phyloP scores from a whole-genome alignment of 2,888 invertebrate genomes.

The Clitarchus hookeri region DNA sequence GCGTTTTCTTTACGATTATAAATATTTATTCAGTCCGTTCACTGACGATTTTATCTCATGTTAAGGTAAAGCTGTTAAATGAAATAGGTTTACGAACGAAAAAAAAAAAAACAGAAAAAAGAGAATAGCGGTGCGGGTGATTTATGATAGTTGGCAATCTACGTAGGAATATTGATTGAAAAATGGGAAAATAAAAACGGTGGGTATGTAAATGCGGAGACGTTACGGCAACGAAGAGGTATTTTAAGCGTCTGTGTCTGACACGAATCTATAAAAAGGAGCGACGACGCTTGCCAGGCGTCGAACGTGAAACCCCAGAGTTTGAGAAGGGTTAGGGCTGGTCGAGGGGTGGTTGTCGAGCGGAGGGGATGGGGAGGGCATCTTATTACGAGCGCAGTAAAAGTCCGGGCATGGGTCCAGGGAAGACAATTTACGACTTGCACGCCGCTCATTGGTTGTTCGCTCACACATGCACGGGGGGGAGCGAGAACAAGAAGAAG shows the following conservation, averaged over 20 bases:
- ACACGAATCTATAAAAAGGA: neutral
- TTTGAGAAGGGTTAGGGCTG: neutral
- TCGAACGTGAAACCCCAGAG: neutral
- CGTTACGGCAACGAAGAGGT: no score
- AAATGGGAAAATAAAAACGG: no score
- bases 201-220: no score
- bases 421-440: constrained; percentile 10
- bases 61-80: no score
- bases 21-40: no score
- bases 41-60: no score
- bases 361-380: neutral
- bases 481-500: neutral
- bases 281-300: neutral
- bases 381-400: constrained; percentile 14
- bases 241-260: neutral
- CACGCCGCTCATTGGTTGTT: constrained; percentile 1
- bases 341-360: neutral
- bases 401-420: constrained; percentile 8
- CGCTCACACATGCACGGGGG: neutral
- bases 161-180: no score
- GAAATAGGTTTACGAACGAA: no score
- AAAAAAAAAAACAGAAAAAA: no score
- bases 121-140: no score
- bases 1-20: no score
- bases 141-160: no score